Evolutionary conservation across 1,140 invertebrate species (phyloP).

Genomic region (Hormaphis cornu): DNA sequence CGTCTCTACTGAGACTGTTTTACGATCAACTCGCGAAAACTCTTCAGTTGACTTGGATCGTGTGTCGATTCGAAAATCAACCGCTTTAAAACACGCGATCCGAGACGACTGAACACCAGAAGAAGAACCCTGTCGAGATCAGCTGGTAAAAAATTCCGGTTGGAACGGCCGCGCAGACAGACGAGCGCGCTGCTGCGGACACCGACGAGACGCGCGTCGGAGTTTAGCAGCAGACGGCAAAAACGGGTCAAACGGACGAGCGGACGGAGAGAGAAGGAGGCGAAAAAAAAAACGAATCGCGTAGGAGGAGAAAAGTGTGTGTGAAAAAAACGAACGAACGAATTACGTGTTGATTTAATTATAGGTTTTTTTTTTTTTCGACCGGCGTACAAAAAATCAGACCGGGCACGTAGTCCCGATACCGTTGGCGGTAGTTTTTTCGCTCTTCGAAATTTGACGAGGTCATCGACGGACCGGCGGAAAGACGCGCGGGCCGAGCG

Average conservation of each 20-base stretch:
- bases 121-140: too few relatives aligned
- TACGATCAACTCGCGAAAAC: too few relatives aligned
- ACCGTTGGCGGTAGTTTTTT: slow-evolving; percentile 14
- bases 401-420: slow-evolving; percentile 15
- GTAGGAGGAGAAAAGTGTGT: neutral
- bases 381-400: neutral
- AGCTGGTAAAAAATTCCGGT: too few relatives aligned
- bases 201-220: too few relatives aligned
- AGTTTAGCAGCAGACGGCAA: neutral
- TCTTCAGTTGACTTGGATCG: too few relatives aligned
- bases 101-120: too few relatives aligned
- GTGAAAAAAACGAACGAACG: neutral
- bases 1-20: too few relatives aligned
- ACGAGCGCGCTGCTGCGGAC: too few relatives aligned
- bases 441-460: slow-evolving; percentile 13
- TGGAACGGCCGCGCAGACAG: too few relatives aligned
- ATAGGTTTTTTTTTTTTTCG: neutral
- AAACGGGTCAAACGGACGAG: neutral
- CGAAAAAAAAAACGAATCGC: neutral
- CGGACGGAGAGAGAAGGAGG: too few relatives aligned
- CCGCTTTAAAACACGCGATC: too few relatives aligned
- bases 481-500: too few relatives aligned
- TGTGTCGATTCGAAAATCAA: neutral
- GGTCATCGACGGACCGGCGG: neutral
- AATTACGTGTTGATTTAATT: slow-evolving; percentile 26